Evolutionary conservation across 2,113 vertebrate genomes (phyloP).

Genomic region (Bufo gargarizans): DNA sequence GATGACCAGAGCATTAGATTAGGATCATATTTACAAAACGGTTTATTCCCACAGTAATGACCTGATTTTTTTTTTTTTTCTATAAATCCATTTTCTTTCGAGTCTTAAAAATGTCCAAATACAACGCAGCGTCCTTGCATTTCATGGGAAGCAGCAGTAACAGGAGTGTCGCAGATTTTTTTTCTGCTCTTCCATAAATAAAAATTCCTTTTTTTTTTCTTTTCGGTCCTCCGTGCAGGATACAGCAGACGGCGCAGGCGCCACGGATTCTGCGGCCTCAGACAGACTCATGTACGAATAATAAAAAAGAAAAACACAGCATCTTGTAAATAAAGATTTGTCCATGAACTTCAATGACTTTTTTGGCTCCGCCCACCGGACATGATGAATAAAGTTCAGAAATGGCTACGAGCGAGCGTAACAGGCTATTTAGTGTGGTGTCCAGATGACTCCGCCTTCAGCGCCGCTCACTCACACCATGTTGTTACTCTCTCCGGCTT

Average conservation of each 20-base stretch:
- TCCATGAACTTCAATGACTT: not conserved
- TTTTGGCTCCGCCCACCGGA: not conserved
- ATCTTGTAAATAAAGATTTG: conserved; percentile 6
- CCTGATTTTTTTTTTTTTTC: not conserved
- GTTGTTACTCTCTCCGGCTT: conserved; percentile 93
- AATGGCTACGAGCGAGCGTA: not conserved
- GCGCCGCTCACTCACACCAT: conserved; percentile 88
- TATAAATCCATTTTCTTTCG: not conserved
- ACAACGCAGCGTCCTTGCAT: conserved; percentile 1
- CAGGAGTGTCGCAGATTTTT: not conserved
- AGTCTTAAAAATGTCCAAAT: conserved; percentile 14
- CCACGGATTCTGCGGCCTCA: not conserved
- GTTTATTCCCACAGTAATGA: conserved; percentile 41
- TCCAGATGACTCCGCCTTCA: not conserved
- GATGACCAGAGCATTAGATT: not conserved
- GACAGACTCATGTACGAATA: not conserved
- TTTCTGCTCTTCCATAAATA: conserved; percentile 31
- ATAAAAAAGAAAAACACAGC: not conserved
- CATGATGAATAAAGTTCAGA: not conserved
- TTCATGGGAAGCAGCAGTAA: not conserved
- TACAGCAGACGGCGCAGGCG: not conserved
- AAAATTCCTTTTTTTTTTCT: not conserved
- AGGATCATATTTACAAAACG: conserved; percentile 31
- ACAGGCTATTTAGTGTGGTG: not conserved
- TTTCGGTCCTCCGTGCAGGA: not conserved